phyloP scores from a whole-genome alignment of 2,888 invertebrate genomes.

The Epistrophe eligans region DNA sequence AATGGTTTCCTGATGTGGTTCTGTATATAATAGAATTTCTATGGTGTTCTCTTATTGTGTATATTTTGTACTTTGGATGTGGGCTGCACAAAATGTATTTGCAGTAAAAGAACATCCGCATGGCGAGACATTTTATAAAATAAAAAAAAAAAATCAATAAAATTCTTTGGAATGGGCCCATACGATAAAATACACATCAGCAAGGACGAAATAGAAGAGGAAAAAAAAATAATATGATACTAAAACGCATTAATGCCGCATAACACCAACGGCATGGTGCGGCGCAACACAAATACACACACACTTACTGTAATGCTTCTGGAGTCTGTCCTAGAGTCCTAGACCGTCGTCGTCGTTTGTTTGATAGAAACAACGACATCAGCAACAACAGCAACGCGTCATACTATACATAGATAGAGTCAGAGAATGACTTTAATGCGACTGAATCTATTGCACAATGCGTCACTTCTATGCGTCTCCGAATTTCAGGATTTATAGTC shows the following conservation, averaged over 20 bases:
- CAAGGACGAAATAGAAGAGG: slow-evolving; percentile 3
- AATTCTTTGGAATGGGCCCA: slow-evolving; percentile 8
- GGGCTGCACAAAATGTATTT: neutral
- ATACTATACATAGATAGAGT: neutral
- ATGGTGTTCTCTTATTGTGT: slow-evolving; percentile 6
- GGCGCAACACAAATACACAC: neutral
- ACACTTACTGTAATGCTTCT: neutral
- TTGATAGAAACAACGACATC: slow-evolving; percentile 30
- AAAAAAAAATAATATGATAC: slow-evolving; percentile 3
- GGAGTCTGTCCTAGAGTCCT: neutral
- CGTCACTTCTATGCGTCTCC: slow-evolving; percentile 58
- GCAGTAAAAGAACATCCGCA: slow-evolving; percentile 59
- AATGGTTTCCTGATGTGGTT: slow-evolving; percentile 12
- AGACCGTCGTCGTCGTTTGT: slow-evolving; percentile 24
- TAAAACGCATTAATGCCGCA: slow-evolving; percentile 65
- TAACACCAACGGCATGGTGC: slow-evolving; percentile 42
- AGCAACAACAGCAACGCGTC: slow-evolving; percentile 34
- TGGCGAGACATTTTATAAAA: slow-evolving; percentile 53
- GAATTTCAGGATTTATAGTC: slow-evolving; percentile 13
- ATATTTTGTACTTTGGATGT: neutral
- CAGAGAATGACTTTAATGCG: slow-evolving; percentile 43
- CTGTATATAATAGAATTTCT: slow-evolving; percentile 14
- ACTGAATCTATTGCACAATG: slow-evolving; percentile 43
- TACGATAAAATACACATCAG: neutral
- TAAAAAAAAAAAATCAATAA: slow-evolving; percentile 44